phyloP scores from a whole-genome alignment of 2,113 vertebrate species.

The Xenotilapia flavipinnis region DNA sequence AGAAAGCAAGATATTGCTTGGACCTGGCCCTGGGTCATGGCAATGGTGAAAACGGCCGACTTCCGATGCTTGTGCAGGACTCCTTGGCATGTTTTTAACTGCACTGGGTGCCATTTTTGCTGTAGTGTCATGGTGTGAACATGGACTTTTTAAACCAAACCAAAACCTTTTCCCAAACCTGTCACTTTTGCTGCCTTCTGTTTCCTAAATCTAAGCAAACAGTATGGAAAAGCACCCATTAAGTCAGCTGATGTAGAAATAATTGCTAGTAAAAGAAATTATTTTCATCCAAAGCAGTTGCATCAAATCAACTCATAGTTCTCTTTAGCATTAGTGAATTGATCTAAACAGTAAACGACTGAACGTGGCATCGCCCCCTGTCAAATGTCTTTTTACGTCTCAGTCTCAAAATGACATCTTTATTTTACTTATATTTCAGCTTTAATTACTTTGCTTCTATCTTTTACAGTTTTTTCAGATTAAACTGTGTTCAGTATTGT shows the following conservation, averaged over 20 bases:
- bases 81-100: background rate
- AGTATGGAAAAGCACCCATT: background rate
- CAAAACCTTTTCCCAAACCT: background rate
- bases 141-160: background rate
- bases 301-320: background rate
- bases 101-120: background rate
- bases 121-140: background rate
- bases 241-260: background rate
- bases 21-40: background rate
- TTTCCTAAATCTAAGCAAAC: background rate
- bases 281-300: background rate
- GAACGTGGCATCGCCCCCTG: background rate
- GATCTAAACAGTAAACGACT: background rate
- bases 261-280: background rate
- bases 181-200: background rate
- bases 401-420: background rate
- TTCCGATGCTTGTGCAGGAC: background rate
- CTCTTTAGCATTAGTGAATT: background rate
- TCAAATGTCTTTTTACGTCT: background rate
- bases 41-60: background rate
- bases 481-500: background rate
- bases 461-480: background rate
- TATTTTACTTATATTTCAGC: background rate
- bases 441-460: background rate
- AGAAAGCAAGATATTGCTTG: background rate